Base-by-base conservation (phyloP, 2,888 invertebrate genomes). In the Drosophila falleni region DNA sequence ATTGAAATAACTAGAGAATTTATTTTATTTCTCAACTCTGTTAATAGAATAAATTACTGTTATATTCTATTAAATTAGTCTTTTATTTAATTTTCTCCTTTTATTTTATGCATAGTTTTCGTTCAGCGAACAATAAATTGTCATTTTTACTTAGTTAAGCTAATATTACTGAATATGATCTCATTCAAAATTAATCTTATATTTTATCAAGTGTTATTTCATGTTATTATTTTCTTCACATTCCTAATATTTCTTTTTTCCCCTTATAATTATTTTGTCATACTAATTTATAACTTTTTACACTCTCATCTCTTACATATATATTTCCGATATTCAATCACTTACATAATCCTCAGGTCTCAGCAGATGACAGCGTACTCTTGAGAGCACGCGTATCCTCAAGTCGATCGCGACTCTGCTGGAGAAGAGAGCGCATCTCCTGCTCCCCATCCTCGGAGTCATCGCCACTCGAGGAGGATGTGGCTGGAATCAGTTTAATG, bases 261-360 rank as follows among this genome's bases (percentile, higher is more conserved):
- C 2, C n/a, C n/a, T n/a, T n/a, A n/a, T n/a, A n/a, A n/a, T n/a
- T n/a, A n/a, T n/a, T n/a, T n/a, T n/a, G n/a, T n/a, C n/a, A n/a
- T n/a, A n/a, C n/a, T n/a, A n/a, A n/a, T 39, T 15, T 1, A 1
- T 42, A 11, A 44, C 1, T 13, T 41, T 13, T 11, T 8, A 15
- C 5, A 1, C n/a, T 13, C 15, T 4, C 26, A 16, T 13, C 9
- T 11, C 13, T 8, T 6, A 1, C 13, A 26, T 6, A 39, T 8
- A 0, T 5, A 33, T 2, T 4, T 5, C 31, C 10, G 5, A 6
- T 11, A 5, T 11, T 5, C 1, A 35, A 8, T 11, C 3, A 86
- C 93, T 92, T 90, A 93, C 93, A 89, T 93, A 93, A 87, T 93
- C 93, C 84, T 93, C 93, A 11, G 93, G 93, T 56, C 92, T 87